Evolutionary conservation across 2,888 invertebrate species (phyloP).

Genomic region (Brachyptera putata): DNA sequence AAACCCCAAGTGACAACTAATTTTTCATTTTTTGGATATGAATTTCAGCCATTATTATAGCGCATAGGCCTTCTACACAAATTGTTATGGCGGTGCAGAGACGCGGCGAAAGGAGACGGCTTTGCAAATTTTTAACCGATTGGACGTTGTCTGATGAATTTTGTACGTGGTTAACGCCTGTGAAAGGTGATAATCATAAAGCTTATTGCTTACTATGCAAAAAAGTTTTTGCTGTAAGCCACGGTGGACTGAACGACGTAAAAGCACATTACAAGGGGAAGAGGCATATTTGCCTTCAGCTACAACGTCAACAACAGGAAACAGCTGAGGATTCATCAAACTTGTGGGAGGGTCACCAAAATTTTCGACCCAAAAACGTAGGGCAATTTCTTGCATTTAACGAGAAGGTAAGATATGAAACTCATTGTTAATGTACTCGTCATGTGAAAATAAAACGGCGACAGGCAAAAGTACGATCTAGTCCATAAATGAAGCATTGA

Average conservation of each 20-base stretch:
- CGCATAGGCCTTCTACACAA: no score
- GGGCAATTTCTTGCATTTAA: constrained; percentile 24
- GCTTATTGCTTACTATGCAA: constrained; percentile 41
- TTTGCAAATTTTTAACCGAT: constrained; percentile 41
- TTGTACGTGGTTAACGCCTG: constrained; percentile 39
- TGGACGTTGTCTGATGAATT: constrained; percentile 39
- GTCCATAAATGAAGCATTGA: background rate
- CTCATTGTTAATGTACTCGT: no score
- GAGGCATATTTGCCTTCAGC: constrained; percentile 41
- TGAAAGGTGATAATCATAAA: constrained; percentile 40
- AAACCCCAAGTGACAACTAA: no score
- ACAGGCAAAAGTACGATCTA: background rate
- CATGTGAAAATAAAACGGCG: no score
- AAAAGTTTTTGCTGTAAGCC: constrained; percentile 41
- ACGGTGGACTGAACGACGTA: constrained; percentile 41
- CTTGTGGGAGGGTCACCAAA: constrained; percentile 27
- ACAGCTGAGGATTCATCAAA: constrained; percentile 27
- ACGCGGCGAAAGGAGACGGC: constrained; percentile 37
- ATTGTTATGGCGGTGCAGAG: no score
- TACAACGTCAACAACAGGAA: constrained; percentile 37
- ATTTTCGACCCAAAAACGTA: constrained; percentile 25
- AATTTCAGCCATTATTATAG: no score
- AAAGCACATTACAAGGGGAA: constrained; percentile 43
- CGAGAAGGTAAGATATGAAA: constrained; percentile 30
- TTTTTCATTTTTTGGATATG: no score